phyloP scores from a whole-genome alignment of 2,113 vertebrate genomes.

The Cygnus buccinator region DNA sequence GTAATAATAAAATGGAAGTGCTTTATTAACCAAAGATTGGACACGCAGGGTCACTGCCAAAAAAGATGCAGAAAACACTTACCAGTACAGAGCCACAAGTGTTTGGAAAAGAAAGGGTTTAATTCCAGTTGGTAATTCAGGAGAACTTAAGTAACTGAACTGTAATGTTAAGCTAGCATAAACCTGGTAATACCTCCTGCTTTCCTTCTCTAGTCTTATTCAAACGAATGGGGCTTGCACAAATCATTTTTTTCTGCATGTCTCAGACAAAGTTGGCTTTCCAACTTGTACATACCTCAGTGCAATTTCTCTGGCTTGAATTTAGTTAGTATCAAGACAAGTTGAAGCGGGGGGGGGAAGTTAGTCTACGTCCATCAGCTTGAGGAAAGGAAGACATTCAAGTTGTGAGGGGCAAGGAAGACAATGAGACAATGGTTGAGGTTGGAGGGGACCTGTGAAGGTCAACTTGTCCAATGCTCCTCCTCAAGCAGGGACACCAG shows the following conservation, averaged over 20 bases:
- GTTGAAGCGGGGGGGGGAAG: background rate
- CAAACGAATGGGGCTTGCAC: background rate
- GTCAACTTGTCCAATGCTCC: background rate
- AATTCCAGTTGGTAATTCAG: background rate
- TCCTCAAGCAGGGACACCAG: background rate
- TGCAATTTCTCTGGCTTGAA: background rate
- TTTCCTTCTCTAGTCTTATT: background rate
- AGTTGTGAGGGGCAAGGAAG: background rate
- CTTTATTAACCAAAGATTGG: background rate
- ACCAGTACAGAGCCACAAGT: background rate
- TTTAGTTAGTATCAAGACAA: background rate
- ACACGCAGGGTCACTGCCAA: background rate
- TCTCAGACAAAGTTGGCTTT: background rate
- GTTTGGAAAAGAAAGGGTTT: background rate
- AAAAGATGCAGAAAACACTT: background rate
- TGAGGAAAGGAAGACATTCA: background rate
- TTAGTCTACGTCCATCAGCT: background rate
- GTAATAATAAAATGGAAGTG: background rate
- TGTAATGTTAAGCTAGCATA: background rate
- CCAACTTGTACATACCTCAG: background rate
- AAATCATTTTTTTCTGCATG: background rate
- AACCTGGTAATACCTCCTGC: background rate
- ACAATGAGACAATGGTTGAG: background rate
- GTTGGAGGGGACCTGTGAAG: background rate
- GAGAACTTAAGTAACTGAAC: background rate